These are phyloP conservation scores for Marcusenius ussheri DNA, from an alignment of 2,113 vertebrate genomes.

Conservation along the genomic window DNA sequence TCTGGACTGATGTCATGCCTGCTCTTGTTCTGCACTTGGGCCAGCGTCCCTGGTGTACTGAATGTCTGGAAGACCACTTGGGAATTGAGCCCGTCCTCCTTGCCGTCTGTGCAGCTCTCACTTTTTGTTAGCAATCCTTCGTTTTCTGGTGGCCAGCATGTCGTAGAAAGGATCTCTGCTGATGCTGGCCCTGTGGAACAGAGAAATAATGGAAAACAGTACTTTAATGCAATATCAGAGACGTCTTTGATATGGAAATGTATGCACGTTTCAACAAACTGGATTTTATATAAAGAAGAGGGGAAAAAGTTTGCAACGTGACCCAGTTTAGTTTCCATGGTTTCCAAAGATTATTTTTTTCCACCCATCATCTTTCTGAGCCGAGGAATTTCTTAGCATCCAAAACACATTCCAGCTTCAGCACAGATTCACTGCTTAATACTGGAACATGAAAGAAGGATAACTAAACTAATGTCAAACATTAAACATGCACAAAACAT, in stretches of 20 bases:
- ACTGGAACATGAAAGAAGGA: neutral
- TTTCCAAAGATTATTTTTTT: slow-evolving; percentile 20
- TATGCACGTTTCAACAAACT: slow-evolving; percentile 52
- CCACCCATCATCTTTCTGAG: neutral
- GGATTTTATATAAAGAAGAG: slow-evolving; percentile 25
- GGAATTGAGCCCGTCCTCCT: neutral
- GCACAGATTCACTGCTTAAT: neutral
- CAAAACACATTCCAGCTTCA: neutral
- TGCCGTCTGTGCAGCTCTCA: slow-evolving; percentile 43
- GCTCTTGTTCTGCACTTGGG: neutral
- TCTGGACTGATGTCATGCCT: neutral
- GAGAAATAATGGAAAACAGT: slow-evolving; percentile 16
- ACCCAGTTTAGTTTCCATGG: slow-evolving; percentile 29
- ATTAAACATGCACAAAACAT: neutral
- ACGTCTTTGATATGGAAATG: slow-evolving; percentile 63
- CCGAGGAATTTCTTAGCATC: neutral
- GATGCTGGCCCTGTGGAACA: slow-evolving; percentile 83
- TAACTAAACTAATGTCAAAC: neutral
- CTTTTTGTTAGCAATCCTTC: slow-evolving; percentile 93
- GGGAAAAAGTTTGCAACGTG: slow-evolving; percentile 5
- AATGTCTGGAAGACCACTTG: slow-evolving; percentile 3
- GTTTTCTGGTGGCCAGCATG: slow-evolving; percentile 94
- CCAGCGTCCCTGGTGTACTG: neutral
- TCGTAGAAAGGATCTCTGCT: slow-evolving; percentile 97
- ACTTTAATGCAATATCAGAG: neutral